Evolutionary conservation across 2,113 vertebrate species (phyloP).

Genomic region (Henicopernis longicauda): DNA sequence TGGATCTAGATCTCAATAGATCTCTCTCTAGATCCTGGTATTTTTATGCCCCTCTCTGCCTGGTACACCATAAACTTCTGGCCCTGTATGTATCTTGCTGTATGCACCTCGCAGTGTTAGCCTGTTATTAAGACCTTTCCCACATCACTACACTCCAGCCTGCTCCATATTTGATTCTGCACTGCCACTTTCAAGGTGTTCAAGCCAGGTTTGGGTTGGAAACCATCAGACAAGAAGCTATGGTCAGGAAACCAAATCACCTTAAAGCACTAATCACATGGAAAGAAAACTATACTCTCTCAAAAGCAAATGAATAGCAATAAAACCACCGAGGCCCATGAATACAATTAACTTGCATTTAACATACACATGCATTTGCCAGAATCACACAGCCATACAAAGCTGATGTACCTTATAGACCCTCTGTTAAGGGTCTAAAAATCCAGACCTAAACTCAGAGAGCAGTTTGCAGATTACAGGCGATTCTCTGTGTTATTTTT

Average conservation of each 20-base stretch:
- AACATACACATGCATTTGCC: background rate
- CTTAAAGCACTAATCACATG: background rate
- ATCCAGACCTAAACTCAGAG: background rate
- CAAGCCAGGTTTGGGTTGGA: background rate
- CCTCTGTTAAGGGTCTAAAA: background rate
- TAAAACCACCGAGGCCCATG: background rate
- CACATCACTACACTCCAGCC: background rate
- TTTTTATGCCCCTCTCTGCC: background rate
- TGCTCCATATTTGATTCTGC: background rate
- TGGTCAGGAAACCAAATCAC: background rate
- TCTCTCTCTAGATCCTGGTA: background rate
- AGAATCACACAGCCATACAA: background rate
- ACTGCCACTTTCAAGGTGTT: background rate
- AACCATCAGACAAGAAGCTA: background rate
- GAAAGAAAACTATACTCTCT: background rate
- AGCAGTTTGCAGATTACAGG: background rate
- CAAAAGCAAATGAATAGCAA: background rate
- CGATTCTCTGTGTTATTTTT: background rate
- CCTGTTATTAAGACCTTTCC: background rate
- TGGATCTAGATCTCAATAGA: background rate
- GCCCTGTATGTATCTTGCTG: background rate
- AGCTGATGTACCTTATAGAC: background rate
- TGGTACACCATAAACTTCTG: background rate
- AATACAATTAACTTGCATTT: background rate
- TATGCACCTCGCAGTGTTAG: background rate